Percentiles rank a stretch among this genome's conserved stretches.
phyloP scores from a whole-genome alignment of 2,888 invertebrate genomes.

The Andrena marginata region DNA sequence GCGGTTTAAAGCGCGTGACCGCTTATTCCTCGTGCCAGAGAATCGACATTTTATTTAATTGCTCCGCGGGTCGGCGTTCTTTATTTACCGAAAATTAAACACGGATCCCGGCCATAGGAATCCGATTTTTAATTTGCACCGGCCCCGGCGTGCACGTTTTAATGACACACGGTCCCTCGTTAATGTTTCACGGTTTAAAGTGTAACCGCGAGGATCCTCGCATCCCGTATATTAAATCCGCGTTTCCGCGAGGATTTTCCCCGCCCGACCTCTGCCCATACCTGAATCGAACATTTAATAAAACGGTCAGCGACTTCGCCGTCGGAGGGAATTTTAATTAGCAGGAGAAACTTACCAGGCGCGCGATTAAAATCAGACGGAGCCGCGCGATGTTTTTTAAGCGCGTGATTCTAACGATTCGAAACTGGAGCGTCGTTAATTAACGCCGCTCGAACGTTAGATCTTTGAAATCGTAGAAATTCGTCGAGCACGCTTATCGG shows the following conservation, averaged over 20 bases:
- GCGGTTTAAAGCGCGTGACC: constrained; percentile 1
- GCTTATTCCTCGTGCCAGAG: neutral
- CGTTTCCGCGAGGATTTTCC: neutral
- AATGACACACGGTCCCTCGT: neutral
- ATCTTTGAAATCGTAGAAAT: constrained; percentile 26
- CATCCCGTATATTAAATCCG: constrained; percentile 3
- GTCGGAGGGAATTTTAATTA: constrained; percentile 62
- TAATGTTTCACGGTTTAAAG: constrained; percentile 2
- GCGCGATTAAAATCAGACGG: constrained; percentile 48
- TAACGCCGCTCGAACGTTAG: constrained; percentile 40
- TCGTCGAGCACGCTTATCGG: constrained; percentile 29
- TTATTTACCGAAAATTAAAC: constrained; percentile 45
- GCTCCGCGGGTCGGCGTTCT: neutral
- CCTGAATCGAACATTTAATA: constrained; percentile 31
- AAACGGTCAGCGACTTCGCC: constrained; percentile 40
- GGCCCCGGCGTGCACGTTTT: neutral
- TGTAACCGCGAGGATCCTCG: neutral
- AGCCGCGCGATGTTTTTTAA: constrained; percentile 43
- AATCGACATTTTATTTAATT: constrained; percentile 46
- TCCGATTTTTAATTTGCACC: constrained; percentile 36
- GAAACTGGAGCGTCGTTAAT: constrained; percentile 48
- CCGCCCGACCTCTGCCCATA: neutral
- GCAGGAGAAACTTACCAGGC: constrained; percentile 34
- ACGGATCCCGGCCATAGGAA: neutral
- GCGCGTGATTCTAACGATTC: constrained; percentile 43